Evolutionary conservation across 2,888 invertebrate genomes (phyloP).

Genomic region (Drosophila acutilabella): DNA sequence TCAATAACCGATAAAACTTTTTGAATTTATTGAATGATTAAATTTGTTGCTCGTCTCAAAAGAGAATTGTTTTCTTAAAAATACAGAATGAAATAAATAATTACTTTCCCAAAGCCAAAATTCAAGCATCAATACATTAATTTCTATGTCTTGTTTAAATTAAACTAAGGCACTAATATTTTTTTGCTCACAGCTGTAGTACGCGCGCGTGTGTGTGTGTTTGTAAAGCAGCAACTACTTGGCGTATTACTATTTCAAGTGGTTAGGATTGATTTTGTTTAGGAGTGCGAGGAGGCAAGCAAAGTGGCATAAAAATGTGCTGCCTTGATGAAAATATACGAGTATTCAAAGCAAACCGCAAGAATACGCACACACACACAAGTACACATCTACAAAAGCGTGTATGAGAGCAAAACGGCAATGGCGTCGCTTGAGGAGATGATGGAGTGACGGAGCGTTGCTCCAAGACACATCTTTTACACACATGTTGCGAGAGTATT

Average conservation of each 20-base stretch:
- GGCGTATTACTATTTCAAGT: slow-evolving; percentile 51
- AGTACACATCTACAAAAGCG: neutral
- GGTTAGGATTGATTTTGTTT: slow-evolving; percentile 49
- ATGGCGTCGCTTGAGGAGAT: slow-evolving; percentile 53
- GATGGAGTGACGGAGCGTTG: slow-evolving; percentile 40
- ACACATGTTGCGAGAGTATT: slow-evolving; percentile 47
- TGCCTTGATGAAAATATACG: slow-evolving; percentile 31
- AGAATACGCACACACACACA: slow-evolving; percentile 4
- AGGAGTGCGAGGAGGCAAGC: neutral
- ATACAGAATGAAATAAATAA: too few species aligned
- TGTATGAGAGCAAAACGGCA: slow-evolving; percentile 26
- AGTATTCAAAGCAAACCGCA: slow-evolving; percentile 51
- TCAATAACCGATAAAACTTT: too few species aligned
- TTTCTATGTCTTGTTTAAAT: too few species aligned
- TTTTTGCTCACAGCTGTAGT: neutral
- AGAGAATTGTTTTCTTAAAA: too few species aligned
- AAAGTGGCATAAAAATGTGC: slow-evolving; percentile 33
- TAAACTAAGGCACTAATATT: too few species aligned
- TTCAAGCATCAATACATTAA: too few species aligned
- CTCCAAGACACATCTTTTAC: slow-evolving; percentile 57
- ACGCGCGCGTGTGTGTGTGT: neutral
- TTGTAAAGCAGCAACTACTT: slow-evolving; percentile 28
- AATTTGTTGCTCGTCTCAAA: too few species aligned
- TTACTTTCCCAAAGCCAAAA: too few species aligned
- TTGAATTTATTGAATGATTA: too few species aligned